A percentile compares a stretch with the other conserved stretches of the same genome.
Conservation (phyloP, 2,888 invertebrate species). For the Stramonita haemastoma region DNA sequence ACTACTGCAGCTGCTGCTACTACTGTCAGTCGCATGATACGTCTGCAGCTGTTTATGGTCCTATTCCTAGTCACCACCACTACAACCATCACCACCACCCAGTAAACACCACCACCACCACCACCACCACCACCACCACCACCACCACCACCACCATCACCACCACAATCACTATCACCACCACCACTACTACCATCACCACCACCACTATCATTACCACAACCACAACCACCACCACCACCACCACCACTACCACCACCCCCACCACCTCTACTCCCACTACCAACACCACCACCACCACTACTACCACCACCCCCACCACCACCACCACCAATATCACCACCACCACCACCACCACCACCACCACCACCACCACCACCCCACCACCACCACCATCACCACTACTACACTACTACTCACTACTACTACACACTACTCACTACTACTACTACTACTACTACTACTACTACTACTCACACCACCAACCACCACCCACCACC, state of each 20-base stretch:
- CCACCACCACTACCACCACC: not conserved
- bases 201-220: slow-evolving; percentile 12
- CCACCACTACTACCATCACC: not conserved
- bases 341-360: not conserved
- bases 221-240: slow-evolving; percentile 6
- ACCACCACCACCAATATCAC: slow-evolving; percentile 5
- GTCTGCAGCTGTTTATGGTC: too few species aligned
- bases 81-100: too few species aligned
- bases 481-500: too few species aligned
- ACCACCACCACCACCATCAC: slow-evolving; percentile 5
- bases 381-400: too few species aligned
- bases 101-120: not conserved
- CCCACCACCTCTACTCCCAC: not conserved
- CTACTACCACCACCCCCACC: slow-evolving; percentile 15
- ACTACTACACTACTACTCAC: slow-evolving; percentile 30
- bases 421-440: slow-evolving; percentile 27
- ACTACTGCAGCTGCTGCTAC: too few species aligned
- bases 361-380: not conserved
- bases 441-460: not conserved
- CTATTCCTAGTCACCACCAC: too few species aligned
- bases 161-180: not conserved
- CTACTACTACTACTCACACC: not conserved
- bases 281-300: too few species aligned
- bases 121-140: slow-evolving; percentile 9
- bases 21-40: too few species aligned